These are phyloP conservation scores for Hirtodrosophila alboralis DNA, from an alignment of 2,888 invertebrate genomes.

Conservation along the genomic window DNA sequence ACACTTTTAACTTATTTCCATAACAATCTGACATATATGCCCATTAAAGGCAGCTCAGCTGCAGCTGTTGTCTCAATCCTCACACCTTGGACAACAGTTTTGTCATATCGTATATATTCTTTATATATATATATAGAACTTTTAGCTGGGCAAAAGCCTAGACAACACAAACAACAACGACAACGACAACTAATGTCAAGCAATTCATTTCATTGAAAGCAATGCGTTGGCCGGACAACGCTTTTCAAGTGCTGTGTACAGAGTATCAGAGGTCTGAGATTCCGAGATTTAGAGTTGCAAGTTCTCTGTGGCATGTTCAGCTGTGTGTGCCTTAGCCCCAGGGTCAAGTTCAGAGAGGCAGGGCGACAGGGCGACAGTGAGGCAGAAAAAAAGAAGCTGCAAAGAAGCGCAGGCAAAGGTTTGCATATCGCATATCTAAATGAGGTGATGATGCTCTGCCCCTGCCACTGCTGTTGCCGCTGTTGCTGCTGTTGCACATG, in stretches of 20 bases:
- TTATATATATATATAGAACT: slow-evolving; percentile 34
- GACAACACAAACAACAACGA: slow-evolving; percentile 30
- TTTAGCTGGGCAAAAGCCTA: slow-evolving; percentile 41
- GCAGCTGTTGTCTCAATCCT: slow-evolving; percentile 73
- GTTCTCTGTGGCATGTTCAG: slow-evolving; percentile 67
- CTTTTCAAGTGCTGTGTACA: slow-evolving; percentile 9
- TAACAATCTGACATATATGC: slow-evolving; percentile 76
- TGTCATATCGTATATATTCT: slow-evolving; percentile 27
- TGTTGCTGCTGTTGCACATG: too few relatives aligned
- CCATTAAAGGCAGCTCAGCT: slow-evolving; percentile 77
- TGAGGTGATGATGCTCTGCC: slow-evolving; percentile 78
- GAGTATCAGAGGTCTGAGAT: slow-evolving; percentile 12
- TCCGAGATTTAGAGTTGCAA: slow-evolving; percentile 1
- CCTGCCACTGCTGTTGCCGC: slow-evolving; percentile 71
- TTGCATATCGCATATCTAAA: slow-evolving; percentile 78
- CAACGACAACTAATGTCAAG: slow-evolving; percentile 72
- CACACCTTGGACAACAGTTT: slow-evolving; percentile 52
- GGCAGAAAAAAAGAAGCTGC: slow-evolving; percentile 32
- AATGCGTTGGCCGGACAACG: slow-evolving; percentile 73
- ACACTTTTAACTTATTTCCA: slow-evolving; percentile 56
- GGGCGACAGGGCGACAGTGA: slow-evolving; percentile 1
- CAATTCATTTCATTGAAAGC: slow-evolving; percentile 80
- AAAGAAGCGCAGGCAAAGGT: slow-evolving; percentile 59
- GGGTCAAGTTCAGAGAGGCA: slow-evolving; percentile 71
- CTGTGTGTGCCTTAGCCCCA: slow-evolving; percentile 75